Evolutionary conservation across 1,140 invertebrate species (phyloP).

Genomic region (Drosophila sproati): DNA sequence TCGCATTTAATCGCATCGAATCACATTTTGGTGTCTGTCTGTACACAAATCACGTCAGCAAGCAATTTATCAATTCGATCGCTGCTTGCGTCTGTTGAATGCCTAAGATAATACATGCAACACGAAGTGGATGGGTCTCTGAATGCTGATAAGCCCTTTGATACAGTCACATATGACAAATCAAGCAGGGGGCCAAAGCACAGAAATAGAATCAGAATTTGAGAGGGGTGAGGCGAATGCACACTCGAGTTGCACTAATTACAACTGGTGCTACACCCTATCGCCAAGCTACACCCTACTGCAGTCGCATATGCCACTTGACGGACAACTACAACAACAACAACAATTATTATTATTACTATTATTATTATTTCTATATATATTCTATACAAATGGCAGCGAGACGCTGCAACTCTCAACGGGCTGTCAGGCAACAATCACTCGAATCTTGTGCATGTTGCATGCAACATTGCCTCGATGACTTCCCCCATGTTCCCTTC

Average conservation of each 20-base stretch:
- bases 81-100: constrained; percentile 19
- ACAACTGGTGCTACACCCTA: neutral
- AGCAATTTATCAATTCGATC: constrained; percentile 47
- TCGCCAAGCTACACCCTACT: neutral
- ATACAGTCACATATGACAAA: constrained; percentile 18
- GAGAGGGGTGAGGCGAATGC: neutral
- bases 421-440: constrained; percentile 57
- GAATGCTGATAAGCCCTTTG: constrained; percentile 41
- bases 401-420: constrained; percentile 20
- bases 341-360: neutral
- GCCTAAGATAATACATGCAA: constrained; percentile 49
- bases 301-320: constrained; percentile 7
- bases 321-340: constrained; percentile 11
- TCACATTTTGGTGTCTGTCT: constrained; percentile 7
- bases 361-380: constrained; percentile 7
- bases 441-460: constrained; percentile 57
- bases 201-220: neutral
- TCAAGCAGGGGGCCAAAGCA: constrained; percentile 2
- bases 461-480: constrained; percentile 46
- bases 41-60: constrained; percentile 53
- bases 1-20: constrained; percentile 20
- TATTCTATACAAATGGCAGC: constrained; percentile 14
- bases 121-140: constrained; percentile 26
- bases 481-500: neutral
- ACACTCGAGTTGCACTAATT: constrained; percentile 10